Evolutionary conservation across 2,888 invertebrate species (phyloP).

Genomic region (Thera obeliscata): DNA sequence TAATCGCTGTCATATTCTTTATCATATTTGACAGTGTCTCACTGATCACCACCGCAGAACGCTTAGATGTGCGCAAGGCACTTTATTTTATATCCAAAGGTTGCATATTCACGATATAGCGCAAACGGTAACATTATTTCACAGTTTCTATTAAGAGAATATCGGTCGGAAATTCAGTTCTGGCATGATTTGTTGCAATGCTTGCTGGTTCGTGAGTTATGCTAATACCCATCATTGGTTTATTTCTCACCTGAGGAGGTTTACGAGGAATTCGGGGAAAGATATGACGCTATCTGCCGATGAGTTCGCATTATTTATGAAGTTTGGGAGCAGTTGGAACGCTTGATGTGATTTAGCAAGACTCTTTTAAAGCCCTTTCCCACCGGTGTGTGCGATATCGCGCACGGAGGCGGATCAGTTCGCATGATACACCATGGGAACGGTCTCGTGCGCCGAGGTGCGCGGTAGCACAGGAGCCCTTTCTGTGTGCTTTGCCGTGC

Average conservation of each 20-base stretch:
- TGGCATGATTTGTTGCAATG: slow-evolving; percentile 32
- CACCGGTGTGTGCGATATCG: no score
- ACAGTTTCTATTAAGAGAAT: slow-evolving; percentile 35
- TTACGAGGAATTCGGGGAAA: slow-evolving; percentile 19
- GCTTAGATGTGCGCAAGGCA: no score
- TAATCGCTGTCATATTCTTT: no score
- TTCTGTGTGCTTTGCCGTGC: no score
- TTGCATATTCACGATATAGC: slow-evolving; percentile 4
- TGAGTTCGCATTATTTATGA: slow-evolving; percentile 19
- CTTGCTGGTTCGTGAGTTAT: slow-evolving; percentile 29
- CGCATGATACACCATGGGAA: no score
- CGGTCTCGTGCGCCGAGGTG: no score
- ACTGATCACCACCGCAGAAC: no score
- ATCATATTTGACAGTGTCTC: no score
- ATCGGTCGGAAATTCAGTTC: slow-evolving; percentile 32
- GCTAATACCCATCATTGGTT: slow-evolving; percentile 26
- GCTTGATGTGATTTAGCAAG: slow-evolving; percentile 5
- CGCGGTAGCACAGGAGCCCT: no score
- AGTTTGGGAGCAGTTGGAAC: not conserved
- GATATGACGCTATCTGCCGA: slow-evolving; percentile 22
- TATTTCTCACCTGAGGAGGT: slow-evolving; percentile 27
- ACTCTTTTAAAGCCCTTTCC: no score
- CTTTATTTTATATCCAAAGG: slow-evolving; percentile 6
- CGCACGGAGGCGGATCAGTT: no score
- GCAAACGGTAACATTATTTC: slow-evolving; percentile 25